Evolutionary conservation across 2,797 vertebrate genomes (phyloP).

Genomic region (Avahi laniger): DNA sequence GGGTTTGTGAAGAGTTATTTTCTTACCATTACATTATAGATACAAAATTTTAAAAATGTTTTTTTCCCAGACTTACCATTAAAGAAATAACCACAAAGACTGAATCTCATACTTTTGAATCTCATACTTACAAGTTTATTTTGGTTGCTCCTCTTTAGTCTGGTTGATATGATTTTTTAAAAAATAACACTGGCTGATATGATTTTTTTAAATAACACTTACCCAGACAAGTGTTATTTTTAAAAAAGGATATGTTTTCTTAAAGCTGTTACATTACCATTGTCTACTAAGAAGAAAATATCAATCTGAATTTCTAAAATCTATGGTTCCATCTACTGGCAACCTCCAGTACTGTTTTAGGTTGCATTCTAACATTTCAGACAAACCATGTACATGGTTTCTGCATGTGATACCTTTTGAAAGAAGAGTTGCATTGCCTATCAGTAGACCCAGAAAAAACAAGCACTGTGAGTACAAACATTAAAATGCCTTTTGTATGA

Average conservation of each 20-base stretch:
- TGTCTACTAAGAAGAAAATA: constrained; percentile 44
- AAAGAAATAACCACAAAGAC: constrained; percentile 19
- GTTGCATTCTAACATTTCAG: background rate
- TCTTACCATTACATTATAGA: constrained; percentile 8
- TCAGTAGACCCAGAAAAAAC: background rate
- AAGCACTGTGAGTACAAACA: background rate
- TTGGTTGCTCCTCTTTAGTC: background rate
- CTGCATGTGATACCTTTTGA: background rate
- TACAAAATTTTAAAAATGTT: background rate
- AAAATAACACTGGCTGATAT: too few relatives aligned
- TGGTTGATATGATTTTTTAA: background rate
- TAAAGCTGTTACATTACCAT: background rate
- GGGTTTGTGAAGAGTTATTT: background rate
- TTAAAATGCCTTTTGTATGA: background rate
- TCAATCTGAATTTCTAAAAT: constrained; percentile 72
- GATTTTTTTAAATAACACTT: background rate
- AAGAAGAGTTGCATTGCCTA: background rate
- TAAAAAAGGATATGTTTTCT: background rate
- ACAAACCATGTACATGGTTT: background rate
- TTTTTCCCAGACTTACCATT: background rate
- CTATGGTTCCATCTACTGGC: constrained; percentile 74
- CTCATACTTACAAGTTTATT: background rate
- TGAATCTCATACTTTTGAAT: background rate
- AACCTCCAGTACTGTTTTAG: constrained; percentile 71
- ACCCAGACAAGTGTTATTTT: background rate